These are phyloP conservation scores for Rhadinocentrus ornatus DNA, from an alignment of 2,797 vertebrate species.

Conservation along the genomic window DNA sequence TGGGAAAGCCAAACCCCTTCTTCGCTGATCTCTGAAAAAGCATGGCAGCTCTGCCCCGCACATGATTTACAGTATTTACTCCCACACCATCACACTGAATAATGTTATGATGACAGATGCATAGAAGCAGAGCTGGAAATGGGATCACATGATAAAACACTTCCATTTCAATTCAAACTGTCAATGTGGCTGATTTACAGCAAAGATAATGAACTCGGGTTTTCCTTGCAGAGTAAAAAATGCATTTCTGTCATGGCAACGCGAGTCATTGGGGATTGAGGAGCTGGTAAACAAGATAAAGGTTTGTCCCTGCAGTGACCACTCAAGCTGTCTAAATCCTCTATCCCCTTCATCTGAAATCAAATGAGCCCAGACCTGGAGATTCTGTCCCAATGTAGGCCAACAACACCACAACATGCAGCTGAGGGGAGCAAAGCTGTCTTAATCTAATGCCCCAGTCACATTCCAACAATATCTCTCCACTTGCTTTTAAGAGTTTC, in stretches of 20 bases:
- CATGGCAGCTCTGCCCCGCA: slow-evolving; percentile 26
- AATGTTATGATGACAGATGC: slow-evolving; percentile 49
- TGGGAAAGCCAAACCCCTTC: slow-evolving; percentile 66
- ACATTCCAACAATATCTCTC: slow-evolving; percentile 76
- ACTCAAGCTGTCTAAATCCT: slow-evolving; percentile 41
- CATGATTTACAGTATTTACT: slow-evolving; percentile 63
- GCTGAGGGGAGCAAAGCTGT: slow-evolving; percentile 44
- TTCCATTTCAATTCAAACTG: slow-evolving; percentile 47
- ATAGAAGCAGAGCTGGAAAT: slow-evolving; percentile 36
- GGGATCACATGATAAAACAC: slow-evolving; percentile 45
- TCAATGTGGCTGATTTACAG: slow-evolving; percentile 47
- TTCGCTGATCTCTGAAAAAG: slow-evolving; percentile 14
- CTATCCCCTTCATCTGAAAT: slow-evolving; percentile 25
- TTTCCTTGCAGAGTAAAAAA: slow-evolving; percentile 37
- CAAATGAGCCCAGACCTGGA: slow-evolving; percentile 59
- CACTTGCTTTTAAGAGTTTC: slow-evolving; percentile 70
- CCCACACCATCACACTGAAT: slow-evolving; percentile 35
- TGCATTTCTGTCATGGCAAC: slow-evolving; percentile 24
- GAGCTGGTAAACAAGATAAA: slow-evolving; percentile 54
- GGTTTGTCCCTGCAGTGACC: slow-evolving; percentile 36
- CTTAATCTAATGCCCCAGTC: slow-evolving; percentile 68
- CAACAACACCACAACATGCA: slow-evolving; percentile 54
- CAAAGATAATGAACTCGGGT: slow-evolving; percentile 35
- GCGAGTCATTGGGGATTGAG: slow-evolving; percentile 23
- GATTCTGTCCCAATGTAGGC: slow-evolving; percentile 64